Base-by-base conservation (phyloP, 1,140 invertebrate genomes). In the Leptinotarsa lineolata region DNA sequence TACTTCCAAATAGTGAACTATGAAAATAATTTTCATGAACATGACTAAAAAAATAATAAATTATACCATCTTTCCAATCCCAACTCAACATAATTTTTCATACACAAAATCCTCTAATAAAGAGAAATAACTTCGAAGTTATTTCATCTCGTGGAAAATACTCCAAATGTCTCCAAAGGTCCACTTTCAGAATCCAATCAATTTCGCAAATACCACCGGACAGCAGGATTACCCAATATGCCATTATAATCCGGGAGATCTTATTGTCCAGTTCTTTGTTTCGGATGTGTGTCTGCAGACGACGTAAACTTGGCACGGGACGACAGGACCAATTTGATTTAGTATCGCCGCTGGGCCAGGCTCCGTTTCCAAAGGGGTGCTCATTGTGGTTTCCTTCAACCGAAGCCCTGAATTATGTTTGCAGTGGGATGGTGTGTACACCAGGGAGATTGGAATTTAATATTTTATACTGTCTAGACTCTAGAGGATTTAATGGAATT, bases 371-470 rank as follows among this genome's bases (percentile, higher is more conserved):
- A n/a, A n/a, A n/a, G 48, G 18, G 60, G 60, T 13, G 60, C 5
- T 18, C 60, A 20, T 63, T 63, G 60, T 63, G 20, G 16, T 22
- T 63, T 63, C 22, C 60, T 24, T 15, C 22, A 21, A 24, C 16
- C 1, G 3, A 5, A 3, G 48, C 15, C 48, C 48, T 54, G 16
- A 13, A 54, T 54, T 54, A 54, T 54, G 48, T 54, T 54, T 18
- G 48, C 48, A 18, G 48, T 54, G 48, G 48, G 15, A 39, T 66
- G 64, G 16, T 54, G 11, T 66, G 64, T 66, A 21, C 59, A 18
- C 58, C 58, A 18, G 20, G 22, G 58, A 71, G 69, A 63, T 71
- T 71, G 69, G 24, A 61, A 61, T 71, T 71, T 71, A 71, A 71
- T 66, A 71, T 58, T 71, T 71, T 11, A 45, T 39, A 63, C 59